A percentile compares a stretch with the other conserved stretches of the same genome.
phyloP scores from a whole-genome alignment of 2,888 invertebrate genomes.

The Auanema sp. region DNA sequence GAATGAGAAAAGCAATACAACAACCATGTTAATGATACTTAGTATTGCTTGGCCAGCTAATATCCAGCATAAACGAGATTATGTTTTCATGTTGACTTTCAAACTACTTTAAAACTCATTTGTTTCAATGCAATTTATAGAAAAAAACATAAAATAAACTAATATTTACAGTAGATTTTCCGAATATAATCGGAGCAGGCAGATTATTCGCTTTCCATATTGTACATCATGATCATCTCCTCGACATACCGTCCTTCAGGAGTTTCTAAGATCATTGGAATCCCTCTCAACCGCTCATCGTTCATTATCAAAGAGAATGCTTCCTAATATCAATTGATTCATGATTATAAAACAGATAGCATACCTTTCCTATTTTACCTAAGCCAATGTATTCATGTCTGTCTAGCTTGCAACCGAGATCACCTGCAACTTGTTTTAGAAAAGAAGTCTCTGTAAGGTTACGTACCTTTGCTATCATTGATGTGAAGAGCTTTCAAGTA shows the following conservation, averaged over 20 bases:
- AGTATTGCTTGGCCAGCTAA: no score
- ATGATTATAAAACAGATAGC: not conserved
- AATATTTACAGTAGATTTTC: no score
- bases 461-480: conserved; percentile 68
- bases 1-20: no score
- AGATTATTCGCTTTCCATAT: conserved; percentile 26
- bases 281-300: conserved; percentile 64
- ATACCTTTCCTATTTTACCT: conserved; percentile 65
- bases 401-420: conserved; percentile 66
- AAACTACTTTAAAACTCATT: no score
- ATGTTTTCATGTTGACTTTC: no score
- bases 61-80: no score
- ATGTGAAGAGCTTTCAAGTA: conserved; percentile 68
- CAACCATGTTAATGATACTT: no score
- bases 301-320: conserved; percentile 66
- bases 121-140: no score
- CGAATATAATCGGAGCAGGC: no score
- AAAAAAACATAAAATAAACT: no score
- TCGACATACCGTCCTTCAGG: conserved; percentile 59
- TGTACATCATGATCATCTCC: conserved; percentile 49
- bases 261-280: conserved; percentile 67
- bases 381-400: conserved; percentile 68
- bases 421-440: conserved; percentile 55
- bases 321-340: conserved; percentile 21
- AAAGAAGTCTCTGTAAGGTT: not conserved